Conservation (phyloP, 1,140 invertebrate genomes). For the Hyles euphorbiae region DNA sequence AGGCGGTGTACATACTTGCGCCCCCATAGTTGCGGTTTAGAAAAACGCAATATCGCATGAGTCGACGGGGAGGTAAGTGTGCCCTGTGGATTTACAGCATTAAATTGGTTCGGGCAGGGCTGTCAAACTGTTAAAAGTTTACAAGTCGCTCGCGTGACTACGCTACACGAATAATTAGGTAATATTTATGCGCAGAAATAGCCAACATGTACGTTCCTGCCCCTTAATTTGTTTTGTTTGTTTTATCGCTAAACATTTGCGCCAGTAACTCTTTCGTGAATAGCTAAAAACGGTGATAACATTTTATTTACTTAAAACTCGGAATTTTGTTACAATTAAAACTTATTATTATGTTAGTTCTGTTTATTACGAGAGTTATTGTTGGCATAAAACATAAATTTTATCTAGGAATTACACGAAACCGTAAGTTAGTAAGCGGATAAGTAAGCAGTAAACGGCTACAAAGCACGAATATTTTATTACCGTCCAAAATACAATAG, state of each 20-base stretch:
- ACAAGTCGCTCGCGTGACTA: slow-evolving; percentile 41
- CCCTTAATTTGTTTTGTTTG: slow-evolving; percentile 25
- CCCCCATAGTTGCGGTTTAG: slow-evolving; percentile 54
- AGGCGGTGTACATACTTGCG: slow-evolving; percentile 24
- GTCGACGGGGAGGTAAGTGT: slow-evolving; percentile 68
- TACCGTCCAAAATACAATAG: not conserved
- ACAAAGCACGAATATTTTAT: too few species aligned
- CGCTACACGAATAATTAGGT: slow-evolving; percentile 21
- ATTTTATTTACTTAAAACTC: too few species aligned
- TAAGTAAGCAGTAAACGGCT: not conserved
- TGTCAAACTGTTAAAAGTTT: slow-evolving; percentile 50
- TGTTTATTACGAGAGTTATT: not conserved
- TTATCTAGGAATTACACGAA: not conserved
- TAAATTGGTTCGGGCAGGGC: slow-evolving; percentile 68
- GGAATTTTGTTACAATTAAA: slow-evolving; percentile 2
- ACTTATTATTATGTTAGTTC: not conserved
- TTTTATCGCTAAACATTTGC: slow-evolving; percentile 13
- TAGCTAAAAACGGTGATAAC: too few species aligned
- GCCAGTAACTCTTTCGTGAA: not conserved
- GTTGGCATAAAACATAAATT: not conserved
- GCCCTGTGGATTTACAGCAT: slow-evolving; percentile 71
- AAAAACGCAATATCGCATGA: slow-evolving; percentile 74
- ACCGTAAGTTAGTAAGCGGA: too few species aligned
- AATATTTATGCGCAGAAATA: slow-evolving; percentile 23
- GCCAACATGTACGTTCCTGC: slow-evolving; percentile 19